phyloP scores from a whole-genome alignment of 2,113 vertebrate genomes.

The Cygnus atratus region DNA sequence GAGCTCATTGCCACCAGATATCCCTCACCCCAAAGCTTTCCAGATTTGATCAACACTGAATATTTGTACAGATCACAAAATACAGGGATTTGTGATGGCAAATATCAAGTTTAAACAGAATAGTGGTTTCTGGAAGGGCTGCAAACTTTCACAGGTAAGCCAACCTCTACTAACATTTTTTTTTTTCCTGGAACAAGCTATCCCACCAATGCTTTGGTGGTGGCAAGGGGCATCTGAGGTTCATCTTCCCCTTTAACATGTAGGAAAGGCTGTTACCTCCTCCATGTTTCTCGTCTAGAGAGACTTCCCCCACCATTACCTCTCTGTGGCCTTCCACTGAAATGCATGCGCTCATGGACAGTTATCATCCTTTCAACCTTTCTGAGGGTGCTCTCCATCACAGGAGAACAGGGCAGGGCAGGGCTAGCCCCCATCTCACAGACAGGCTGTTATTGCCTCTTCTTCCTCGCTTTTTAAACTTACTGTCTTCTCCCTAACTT shows the following conservation, averaged over 20 bases:
- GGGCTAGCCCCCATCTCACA: background rate
- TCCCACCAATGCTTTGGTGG: background rate
- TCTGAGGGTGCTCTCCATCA: background rate
- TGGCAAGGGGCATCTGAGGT: background rate
- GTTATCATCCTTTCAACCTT: background rate
- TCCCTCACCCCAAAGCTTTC: background rate
- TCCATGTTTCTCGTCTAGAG: background rate
- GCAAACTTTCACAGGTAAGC: background rate
- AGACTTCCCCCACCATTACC: background rate
- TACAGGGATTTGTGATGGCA: background rate
- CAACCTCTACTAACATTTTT: rapidly evolving
- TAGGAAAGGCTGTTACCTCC: rapidly evolving
- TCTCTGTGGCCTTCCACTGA: background rate
- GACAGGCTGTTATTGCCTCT: background rate
- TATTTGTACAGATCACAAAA: background rate
- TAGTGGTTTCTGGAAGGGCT: background rate
- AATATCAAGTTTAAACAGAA: background rate
- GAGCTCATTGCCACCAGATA: background rate
- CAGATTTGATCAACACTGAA: background rate
- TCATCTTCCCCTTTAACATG: background rate
- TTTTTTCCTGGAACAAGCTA: background rate
- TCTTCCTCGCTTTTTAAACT: background rate
- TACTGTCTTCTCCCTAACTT: conserved; percentile 37
- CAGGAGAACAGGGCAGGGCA: background rate
- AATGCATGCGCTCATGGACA: background rate